Evolutionary conservation across 2,113 vertebrate species (phyloP), one percentile per base, ranked within the genome.

Genomic region (Uropsilus gracilis): DNA sequence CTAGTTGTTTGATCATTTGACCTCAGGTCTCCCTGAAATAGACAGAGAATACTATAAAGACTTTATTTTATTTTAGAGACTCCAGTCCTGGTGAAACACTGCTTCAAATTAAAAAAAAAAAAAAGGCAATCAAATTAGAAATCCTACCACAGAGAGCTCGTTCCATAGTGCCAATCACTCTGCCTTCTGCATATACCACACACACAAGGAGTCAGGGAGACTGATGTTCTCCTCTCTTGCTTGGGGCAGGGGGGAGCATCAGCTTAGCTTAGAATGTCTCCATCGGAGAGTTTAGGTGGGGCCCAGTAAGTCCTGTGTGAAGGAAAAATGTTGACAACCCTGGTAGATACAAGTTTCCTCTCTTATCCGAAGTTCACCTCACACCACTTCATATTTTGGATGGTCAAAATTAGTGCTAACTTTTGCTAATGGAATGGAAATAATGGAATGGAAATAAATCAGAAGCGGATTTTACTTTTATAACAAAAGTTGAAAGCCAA

Each of bases 151-250:
- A 28, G 53, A 63, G 39, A 68, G 16, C 16, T 69, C 77, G 14
- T 16, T 63, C 28, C 20, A 39, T 37, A 50, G 20, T 1, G 0
- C 53, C 30, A 4, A 77, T 20, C 34, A 61, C 6, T 34, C 11
- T 1, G 2, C 46, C 26, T 59, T 28, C 22, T 5, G 50, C 11
- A 3, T 30, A 69, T 1, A 34, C 7, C 13, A 18, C 26, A n/a
- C 6, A 0, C 0, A n/a, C 20, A 76, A 3, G 13, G 8, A 7
- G 16, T 20, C 16, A 22, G 24, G n/a, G 12, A 6, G 2, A 17
- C 46, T 11, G 20, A 28, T 37, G 26, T 18, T n/a, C 63, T 71
- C 3, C n/a, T 13, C 5, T 63, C 90, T 68, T 57, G 39, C 48
- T 63, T 17, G 39, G 4, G 4, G 14, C 22, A 44, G 4, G 4